A percentile compares a stretch with the other conserved stretches of the same genome.
phyloP scores from a whole-genome alignment of 2,797 vertebrate species.

The Neosilurus hyrtlii region DNA sequence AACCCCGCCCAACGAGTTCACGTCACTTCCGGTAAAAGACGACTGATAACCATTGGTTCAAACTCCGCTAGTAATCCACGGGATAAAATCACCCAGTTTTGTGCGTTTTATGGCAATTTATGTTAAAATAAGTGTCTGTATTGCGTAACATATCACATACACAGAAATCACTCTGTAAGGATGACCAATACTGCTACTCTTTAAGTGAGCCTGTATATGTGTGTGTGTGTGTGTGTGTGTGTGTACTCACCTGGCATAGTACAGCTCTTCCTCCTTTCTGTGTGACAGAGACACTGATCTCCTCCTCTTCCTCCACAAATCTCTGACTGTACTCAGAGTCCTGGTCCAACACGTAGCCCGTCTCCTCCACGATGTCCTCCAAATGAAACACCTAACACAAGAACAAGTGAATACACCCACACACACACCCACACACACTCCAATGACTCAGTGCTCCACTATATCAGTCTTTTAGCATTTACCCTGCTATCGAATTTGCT shows the following conservation, averaged over 20 bases:
- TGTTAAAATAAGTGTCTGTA: no score
- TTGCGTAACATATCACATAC: no score
- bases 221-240: slow-evolving; percentile 17
- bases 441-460: no score
- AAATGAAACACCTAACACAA: slow-evolving; percentile 85
- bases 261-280: slow-evolving; percentile 82
- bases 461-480: neutral
- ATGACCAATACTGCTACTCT: no score
- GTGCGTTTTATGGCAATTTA: no score
- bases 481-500: neutral
- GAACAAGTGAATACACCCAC: neutral
- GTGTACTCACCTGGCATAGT: slow-evolving; percentile 81
- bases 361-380: slow-evolving; percentile 91
- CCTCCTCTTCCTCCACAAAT: slow-evolving; percentile 93
- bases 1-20: no score
- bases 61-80: no score
- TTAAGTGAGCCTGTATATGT: neutral
- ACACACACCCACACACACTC: neutral
- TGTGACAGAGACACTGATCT: slow-evolving; percentile 81
- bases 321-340: slow-evolving; percentile 95
- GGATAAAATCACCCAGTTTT: no score
- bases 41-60: no score
- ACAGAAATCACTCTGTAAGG: no score
- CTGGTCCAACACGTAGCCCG: slow-evolving; percentile 87
- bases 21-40: no score